Conservation (phyloP, 2,113 vertebrate species). For the Uria lomvia region DNA sequence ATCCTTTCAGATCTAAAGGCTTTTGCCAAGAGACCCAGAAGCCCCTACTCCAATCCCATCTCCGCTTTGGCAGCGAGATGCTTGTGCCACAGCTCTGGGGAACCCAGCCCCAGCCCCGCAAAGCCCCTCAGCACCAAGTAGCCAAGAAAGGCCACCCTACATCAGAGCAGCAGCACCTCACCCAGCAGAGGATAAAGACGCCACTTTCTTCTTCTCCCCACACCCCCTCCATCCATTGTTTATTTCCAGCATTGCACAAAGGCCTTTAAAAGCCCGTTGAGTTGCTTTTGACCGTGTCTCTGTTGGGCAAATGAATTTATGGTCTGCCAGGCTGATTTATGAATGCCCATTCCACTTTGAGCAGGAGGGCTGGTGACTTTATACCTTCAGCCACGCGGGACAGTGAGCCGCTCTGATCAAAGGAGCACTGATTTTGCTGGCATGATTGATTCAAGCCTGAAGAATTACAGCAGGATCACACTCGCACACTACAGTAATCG, state of each 20-base stretch:
- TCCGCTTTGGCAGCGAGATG: background rate
- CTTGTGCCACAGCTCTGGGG: background rate
- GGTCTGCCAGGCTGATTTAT: constrained; percentile 63
- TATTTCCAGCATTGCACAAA: background rate
- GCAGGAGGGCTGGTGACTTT: constrained; percentile 32
- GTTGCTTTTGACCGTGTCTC: constrained; percentile 29
- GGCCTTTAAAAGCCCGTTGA: constrained; percentile 20
- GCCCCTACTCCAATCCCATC: background rate
- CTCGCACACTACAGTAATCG: background rate
- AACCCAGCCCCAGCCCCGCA: background rate
- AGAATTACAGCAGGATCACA: background rate
- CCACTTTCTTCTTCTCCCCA: background rate
- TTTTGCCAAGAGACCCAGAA: background rate
- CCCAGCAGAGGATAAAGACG: background rate
- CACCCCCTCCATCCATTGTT: background rate
- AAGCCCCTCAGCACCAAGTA: background rate
- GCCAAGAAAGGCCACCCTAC: background rate
- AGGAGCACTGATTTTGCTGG: background rate
- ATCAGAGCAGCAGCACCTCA: background rate
- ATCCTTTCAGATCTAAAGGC: background rate
- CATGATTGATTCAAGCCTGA: constrained; percentile 46
- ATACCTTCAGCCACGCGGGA: constrained; percentile 45
- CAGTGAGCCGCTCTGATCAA: constrained; percentile 36
- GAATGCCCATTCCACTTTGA: background rate
- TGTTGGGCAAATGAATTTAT: constrained; percentile 59